Base-by-base conservation (phyloP, 2,113 vertebrate species). In the Hiodon alosoides region DNA sequence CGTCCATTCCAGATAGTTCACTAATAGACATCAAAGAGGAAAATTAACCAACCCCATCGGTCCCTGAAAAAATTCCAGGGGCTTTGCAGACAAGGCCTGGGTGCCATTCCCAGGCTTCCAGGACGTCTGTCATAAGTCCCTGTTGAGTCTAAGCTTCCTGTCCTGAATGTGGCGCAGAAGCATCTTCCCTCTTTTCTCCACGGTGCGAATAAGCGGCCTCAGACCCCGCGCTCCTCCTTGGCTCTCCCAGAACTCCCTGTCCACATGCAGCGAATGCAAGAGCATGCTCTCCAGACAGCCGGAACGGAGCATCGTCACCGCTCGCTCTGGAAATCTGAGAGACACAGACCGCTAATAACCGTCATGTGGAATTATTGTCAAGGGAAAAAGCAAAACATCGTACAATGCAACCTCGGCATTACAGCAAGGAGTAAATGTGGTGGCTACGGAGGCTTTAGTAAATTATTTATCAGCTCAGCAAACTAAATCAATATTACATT, bases 181-280 rank as follows among this genome's bases (percentile, higher is more conserved):
- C 58, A 89, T 60, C 8, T 68, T 85, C 4, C 89, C 95, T 81
- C 95, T 81, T 73, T 77, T 81, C 79, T 91, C 84, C 4, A 98
- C 88, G 2, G 85, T 85, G 58, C 0, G 83, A 46, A 96, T 89
- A 57, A 90, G 81, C 2, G 77, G 78, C 54, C 81, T 73, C 76
- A 98, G 86, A 3, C 94, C 92, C 0, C 67, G 48, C 0, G 77
- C 72, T 0, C 94, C 91, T 0, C 94, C 93, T 10, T 84, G 90
- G 83, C 88, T 93, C 3, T 92, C 84, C 96, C 96, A 98, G 83
- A 98, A 89, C 81, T 92, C 91, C 3, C 13, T 84, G 85, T 98
- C 97, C 47, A 81, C 47, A 54, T 76, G 89, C 47, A 98, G 88
- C 0, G 95, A 98, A 66, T 67, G 83, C 50, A 96, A 87, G 77